Conservation (phyloP, 2,797 vertebrate genomes). For the Masticophis lateralis region DNA sequence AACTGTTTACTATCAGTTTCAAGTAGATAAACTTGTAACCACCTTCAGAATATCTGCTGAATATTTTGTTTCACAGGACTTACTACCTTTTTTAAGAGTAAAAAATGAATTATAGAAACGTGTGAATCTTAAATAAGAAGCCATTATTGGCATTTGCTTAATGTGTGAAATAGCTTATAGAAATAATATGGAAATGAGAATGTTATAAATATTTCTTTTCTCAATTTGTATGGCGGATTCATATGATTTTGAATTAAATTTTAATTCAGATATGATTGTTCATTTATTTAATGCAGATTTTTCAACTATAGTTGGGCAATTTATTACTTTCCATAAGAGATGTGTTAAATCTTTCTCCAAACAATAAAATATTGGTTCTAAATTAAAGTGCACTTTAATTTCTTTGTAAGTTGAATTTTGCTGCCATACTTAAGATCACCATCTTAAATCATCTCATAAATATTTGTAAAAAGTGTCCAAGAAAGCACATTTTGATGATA, state of each 20-base stretch:
- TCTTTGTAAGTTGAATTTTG: not conserved
- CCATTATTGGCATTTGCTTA: not conserved
- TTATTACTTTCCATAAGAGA: conserved; percentile 36
- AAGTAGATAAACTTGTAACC: not conserved
- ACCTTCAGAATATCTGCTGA: not conserved
- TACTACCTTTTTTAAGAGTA: not conserved
- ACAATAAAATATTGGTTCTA: conserved; percentile 57
- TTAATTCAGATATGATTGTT: conserved; percentile 24
- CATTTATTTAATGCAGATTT: conserved; percentile 34
- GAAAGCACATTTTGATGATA: not conserved
- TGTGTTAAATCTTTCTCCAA: conserved; percentile 39
- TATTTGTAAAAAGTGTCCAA: not conserved
- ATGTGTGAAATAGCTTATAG: not conserved
- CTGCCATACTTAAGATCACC: not conserved
- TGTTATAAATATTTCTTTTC: not conserved
- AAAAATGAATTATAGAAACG: not conserved
- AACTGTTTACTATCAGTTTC: not conserved
- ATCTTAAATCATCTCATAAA: not conserved
- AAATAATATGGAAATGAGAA: not conserved
- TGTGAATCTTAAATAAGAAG: not conserved
- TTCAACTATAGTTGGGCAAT: not conserved
- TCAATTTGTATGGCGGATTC: not conserved
- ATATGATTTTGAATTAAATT: conserved; percentile 16
- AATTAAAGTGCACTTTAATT: not conserved
- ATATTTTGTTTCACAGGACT: not conserved